Evolutionary conservation across 2,888 invertebrate species (phyloP).

Genomic region (Lathronympha strigana): DNA sequence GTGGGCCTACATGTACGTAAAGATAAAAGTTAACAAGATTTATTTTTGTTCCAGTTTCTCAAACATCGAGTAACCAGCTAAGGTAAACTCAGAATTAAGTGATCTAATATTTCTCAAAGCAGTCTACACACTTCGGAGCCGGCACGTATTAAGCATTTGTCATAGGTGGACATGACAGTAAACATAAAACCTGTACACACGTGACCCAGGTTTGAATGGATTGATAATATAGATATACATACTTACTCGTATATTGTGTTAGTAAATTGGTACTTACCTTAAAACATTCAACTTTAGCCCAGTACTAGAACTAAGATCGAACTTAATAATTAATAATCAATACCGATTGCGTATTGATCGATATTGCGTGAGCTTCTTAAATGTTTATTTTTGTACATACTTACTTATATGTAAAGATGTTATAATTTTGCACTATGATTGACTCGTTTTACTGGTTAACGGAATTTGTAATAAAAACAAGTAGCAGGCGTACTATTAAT

Average conservation of each 20-base stretch:
- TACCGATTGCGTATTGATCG: too few species aligned
- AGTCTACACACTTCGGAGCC: neutral
- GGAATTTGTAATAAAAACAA: too few species aligned
- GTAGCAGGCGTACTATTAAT: too few species aligned
- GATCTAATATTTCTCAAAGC: neutral
- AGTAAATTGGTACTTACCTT: neutral
- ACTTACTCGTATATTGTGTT: neutral
- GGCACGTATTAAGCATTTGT: constrained; percentile 2
- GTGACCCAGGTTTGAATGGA: neutral
- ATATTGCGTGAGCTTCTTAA: too few species aligned
- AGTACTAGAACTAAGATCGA: too few species aligned
- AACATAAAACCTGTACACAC: neutral
- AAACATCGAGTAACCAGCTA: neutral
- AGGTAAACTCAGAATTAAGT: neutral
- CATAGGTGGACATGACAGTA: neutral
- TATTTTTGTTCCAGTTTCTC: constrained; percentile 24
- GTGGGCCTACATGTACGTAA: neutral
- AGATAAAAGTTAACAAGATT: neutral
- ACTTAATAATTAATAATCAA: too few species aligned
- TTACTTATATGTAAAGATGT: too few species aligned
- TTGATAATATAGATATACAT: neutral
- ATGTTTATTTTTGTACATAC: too few species aligned
- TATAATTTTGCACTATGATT: too few species aligned
- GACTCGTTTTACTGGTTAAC: too few species aligned
- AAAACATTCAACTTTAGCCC: too few species aligned